A percentile compares a stretch with the other conserved stretches of the same genome.
Evolutionary conservation across 2,888 invertebrate genomes (phyloP).

Genomic region (Zootermopsis nevadensis): DNA sequence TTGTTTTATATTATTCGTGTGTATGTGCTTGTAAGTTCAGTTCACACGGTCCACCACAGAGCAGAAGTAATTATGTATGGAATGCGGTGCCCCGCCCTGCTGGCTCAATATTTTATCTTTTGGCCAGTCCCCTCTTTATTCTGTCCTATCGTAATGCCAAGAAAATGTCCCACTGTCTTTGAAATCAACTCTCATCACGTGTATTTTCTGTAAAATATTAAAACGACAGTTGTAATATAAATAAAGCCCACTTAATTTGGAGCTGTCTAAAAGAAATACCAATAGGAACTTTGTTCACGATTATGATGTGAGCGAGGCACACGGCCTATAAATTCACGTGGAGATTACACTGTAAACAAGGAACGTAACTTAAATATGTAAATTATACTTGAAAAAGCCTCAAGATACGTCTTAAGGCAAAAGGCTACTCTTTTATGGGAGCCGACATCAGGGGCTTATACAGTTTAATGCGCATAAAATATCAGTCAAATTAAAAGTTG

Average conservation of each 20-base stretch:
- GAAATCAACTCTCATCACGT: not conserved
- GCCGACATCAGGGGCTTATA: not conserved
- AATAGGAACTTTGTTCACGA: not conserved
- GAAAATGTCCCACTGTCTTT: not conserved
- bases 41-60: not conserved
- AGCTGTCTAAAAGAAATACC: not conserved
- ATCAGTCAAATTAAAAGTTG: not conserved
- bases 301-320: not conserved
- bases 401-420: not conserved
- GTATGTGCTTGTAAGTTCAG: not conserved
- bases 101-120: not conserved
- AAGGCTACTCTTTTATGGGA: not conserved
- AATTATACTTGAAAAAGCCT: not conserved
- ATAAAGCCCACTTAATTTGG: not conserved
- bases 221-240: not conserved
- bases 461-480: not conserved
- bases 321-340: not conserved
- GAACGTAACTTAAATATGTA: not conserved
- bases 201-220: not conserved
- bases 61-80: not conserved
- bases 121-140: not conserved
- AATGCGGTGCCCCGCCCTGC: not conserved
- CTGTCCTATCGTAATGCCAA: not conserved
- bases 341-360: not conserved
- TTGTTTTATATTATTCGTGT: not conserved